A percentile compares a stretch with the other conserved stretches of the same genome.
Evolutionary conservation across 2,113 vertebrate genomes (phyloP).

Genomic region (Zosterops lateralis): DNA sequence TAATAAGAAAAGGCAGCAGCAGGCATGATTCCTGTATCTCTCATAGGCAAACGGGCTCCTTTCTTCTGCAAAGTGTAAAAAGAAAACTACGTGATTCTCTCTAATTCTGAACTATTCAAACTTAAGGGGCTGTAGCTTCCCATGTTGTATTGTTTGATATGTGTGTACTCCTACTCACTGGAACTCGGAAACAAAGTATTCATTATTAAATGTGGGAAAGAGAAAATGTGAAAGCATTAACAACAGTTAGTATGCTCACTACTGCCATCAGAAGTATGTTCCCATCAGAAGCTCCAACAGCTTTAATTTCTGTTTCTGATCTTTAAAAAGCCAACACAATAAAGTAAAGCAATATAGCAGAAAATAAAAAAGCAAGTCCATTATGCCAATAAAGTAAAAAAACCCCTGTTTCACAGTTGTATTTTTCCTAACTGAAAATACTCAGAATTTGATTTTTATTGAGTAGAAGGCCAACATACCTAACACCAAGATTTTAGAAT

Average conservation of each 20-base stretch:
- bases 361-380: background rate
- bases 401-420: background rate
- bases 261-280: background rate
- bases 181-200: background rate
- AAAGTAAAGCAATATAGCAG: background rate
- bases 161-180: background rate
- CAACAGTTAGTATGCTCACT: background rate
- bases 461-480: background rate
- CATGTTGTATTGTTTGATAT: background rate
- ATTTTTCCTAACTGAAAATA: background rate
- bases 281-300: background rate
- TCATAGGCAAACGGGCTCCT: background rate
- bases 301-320: background rate
- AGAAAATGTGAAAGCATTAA: background rate
- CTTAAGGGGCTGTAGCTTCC: background rate
- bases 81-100: background rate
- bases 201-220: background rate
- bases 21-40: background rate
- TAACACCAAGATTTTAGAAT: background rate
- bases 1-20: background rate
- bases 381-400: background rate
- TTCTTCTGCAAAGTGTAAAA: background rate
- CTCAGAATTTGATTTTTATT: background rate
- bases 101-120: background rate
- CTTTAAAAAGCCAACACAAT: background rate